Evolutionary conservation across 2,888 invertebrate genomes (phyloP), one percentile per base, ranked within the genome.

Genomic region (Pammene aurita): DNA sequence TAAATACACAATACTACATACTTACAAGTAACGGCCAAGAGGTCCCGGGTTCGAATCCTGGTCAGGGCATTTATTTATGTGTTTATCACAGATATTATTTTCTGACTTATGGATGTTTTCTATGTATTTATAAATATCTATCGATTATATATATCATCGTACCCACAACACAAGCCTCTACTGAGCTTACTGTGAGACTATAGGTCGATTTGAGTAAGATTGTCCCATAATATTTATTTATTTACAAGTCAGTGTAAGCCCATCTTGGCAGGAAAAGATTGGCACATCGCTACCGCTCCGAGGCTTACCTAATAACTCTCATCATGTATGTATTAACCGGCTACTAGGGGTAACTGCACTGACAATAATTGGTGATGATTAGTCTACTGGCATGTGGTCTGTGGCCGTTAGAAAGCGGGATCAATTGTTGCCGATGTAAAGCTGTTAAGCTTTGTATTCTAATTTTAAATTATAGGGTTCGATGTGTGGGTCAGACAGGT

Each of bases 271-370:
- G 86, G 86, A 86, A 88, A 86, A 88, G 90, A 91, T 90, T 91
- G 90, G 90, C 90, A 91, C 90, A 90, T 88, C 89, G 83, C 88
- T 87, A 86, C 88, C 87, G 88, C 83, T 85, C 86, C 86, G 78
- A 84, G 50, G 7, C 86, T 88, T 88, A 84, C 84, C 84, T 89
- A 90, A 91, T 89, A 85, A 85, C 86, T 80, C 89, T 86, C 85
- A 91, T 90, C 90, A 90, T 88, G 87, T 87, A 89, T 86, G 85
- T 87, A 87, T 86, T 86, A 85, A 83, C 83, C 84, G 79, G 82
- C 82, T 85, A 80, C 65, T 69, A 66, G 65, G 60, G 48, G 50
- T 68, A 50, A 55, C 44, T 57, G 63, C 14, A 55, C 38, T 38
- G 34, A 26, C 50, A 42, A 58, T 57, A 64, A 64, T 64, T 38